phyloP scores from a whole-genome alignment of 1,140 invertebrate species.

The Ceratina japonica region DNA sequence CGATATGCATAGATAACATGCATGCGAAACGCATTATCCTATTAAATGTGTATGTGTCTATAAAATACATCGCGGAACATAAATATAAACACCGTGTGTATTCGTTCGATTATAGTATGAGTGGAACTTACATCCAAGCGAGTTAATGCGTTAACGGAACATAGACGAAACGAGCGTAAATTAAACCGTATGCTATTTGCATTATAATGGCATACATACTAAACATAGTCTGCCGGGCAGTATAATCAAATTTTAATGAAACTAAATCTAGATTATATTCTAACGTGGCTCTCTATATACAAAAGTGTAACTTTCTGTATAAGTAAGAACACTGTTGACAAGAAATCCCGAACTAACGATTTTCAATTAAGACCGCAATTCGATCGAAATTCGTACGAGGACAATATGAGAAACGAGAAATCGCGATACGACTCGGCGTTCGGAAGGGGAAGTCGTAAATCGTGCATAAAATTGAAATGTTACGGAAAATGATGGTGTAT shows the following conservation, averaged over 20 bases:
- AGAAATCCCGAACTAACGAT: too few species aligned
- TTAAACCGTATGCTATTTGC: conserved; percentile 11
- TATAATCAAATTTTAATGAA: too few species aligned
- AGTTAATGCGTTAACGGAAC: conserved; percentile 15
- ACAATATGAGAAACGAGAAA: too few species aligned
- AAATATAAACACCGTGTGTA: not conserved
- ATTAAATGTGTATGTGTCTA: not conserved
- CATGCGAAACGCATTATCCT: conserved; percentile 16
- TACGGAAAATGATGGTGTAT: conserved; percentile 54
- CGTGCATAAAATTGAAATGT: conserved; percentile 59
- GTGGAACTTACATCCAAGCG: not conserved
- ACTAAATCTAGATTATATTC: too few species aligned
- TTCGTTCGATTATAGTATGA: not conserved
- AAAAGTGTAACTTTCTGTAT: too few species aligned
- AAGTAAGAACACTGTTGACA: too few species aligned
- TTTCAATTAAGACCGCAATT: too few species aligned
- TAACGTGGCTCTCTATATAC: too few species aligned
- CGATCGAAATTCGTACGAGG: too few species aligned
- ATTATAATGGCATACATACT: not conserved
- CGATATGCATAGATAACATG: conserved; percentile 1
- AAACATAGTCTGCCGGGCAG: too few species aligned
- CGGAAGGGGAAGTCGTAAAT: not conserved
- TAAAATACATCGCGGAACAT: conserved; percentile 1
- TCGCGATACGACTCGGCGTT: not conserved
- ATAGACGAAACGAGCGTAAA: conserved; percentile 10